phyloP scores from a whole-genome alignment of 2,888 invertebrate genomes.

The Leucophenga maculata region DNA sequence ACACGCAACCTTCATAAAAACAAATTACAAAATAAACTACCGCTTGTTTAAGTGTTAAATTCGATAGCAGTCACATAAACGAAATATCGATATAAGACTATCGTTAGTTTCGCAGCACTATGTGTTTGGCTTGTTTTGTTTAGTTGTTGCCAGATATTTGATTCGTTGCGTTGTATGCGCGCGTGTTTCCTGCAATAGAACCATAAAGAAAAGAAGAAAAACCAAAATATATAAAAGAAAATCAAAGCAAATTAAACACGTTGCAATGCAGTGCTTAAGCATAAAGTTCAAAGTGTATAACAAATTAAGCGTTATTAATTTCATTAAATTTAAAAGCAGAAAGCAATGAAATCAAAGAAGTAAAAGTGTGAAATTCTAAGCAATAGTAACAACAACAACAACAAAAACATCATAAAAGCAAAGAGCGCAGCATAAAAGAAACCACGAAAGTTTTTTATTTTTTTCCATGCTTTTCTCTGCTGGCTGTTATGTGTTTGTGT shows the following conservation, averaged over 20 bases:
- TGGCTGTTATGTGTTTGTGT: background rate
- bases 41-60: no score
- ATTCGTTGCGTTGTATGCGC: no score
- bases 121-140: no score
- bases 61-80: no score
- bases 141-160: no score
- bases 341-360: background rate
- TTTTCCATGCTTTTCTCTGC: no score
- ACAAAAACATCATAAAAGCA: background rate
- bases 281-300: constrained; percentile 1
- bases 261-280: constrained; percentile 2
- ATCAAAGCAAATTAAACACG: constrained; percentile 10
- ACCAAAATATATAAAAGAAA: background rate
- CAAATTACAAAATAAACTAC: no score
- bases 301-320: background rate
- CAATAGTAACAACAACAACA: constrained; percentile 8
- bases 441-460: constrained; percentile 6
- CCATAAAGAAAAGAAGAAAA: no score
- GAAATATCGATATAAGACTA: no score
- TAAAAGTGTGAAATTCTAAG: constrained; percentile 13
- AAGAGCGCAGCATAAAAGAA: background rate
- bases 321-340: background rate
- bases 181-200: no score
- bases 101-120: no score
- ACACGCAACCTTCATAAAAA: no score